phyloP scores from a whole-genome alignment of 2,797 vertebrate genomes.

The Hafferia zeledoni region DNA sequence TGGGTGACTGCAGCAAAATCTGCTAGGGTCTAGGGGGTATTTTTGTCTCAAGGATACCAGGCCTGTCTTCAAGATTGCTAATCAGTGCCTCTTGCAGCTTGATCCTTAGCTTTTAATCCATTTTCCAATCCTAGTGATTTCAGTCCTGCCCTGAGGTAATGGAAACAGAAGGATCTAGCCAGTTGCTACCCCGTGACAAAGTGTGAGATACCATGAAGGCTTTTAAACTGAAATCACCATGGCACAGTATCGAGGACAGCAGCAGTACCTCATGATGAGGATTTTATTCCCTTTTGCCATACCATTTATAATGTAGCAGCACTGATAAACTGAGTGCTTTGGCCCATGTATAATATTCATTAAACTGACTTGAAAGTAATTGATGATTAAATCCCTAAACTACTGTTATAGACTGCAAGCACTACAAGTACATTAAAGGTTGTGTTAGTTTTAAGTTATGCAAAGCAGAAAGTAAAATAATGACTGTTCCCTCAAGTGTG shows the following conservation, averaged over 20 bases:
- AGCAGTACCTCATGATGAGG: neutral
- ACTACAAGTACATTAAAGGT: neutral
- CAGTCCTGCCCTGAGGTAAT: neutral
- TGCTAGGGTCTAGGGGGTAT: neutral
- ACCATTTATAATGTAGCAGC: neutral
- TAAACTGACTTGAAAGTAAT: constrained; percentile 19
- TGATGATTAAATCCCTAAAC: constrained; percentile 38
- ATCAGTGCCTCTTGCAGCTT: constrained; percentile 14
- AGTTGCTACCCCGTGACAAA: neutral
- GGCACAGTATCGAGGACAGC: neutral
- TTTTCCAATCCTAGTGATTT: constrained; percentile 8
- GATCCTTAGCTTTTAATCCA: constrained; percentile 54
- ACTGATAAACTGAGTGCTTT: constrained; percentile 37
- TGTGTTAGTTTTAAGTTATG: neutral
- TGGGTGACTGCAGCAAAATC: neutral
- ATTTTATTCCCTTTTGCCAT: constrained; percentile 43
- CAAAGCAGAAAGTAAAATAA: neutral
- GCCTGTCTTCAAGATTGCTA: neutral
- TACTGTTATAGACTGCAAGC: neutral
- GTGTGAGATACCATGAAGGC: neutral
- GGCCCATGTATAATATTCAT: neutral
- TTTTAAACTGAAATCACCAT: neutral
- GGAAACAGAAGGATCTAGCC: neutral
- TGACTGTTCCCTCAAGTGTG: neutral
- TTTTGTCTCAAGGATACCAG: neutral